phyloP scores from a whole-genome alignment of 1,140 invertebrate species.

The Aradophagus sp. region DNA sequence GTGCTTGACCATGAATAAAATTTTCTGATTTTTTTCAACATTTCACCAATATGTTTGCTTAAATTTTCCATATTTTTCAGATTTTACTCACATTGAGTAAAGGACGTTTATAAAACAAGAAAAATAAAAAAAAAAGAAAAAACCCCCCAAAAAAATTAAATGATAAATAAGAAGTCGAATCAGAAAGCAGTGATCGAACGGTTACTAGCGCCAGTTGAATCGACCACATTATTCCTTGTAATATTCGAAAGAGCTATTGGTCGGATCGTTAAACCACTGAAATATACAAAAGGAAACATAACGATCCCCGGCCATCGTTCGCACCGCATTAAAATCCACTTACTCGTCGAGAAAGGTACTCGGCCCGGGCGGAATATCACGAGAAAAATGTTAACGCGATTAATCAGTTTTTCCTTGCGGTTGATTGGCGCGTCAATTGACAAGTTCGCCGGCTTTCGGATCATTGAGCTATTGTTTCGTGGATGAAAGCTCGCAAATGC shows the following conservation, averaged over 20 bases:
- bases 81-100: too few species aligned
- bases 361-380: background rate
- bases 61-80: too few species aligned
- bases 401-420: constrained; percentile 22
- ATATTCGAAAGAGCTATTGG: constrained; percentile 44
- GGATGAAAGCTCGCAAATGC: constrained; percentile 1
- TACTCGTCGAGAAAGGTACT: constrained; percentile 19
- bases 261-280: constrained; percentile 38
- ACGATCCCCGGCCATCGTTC: constrained; percentile 12
- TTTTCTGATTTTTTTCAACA: too few species aligned
- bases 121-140: too few species aligned
- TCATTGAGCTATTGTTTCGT: constrained; percentile 16
- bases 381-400: constrained; percentile 25
- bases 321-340: constrained; percentile 29
- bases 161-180: too few species aligned
- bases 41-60: too few species aligned
- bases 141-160: too few species aligned
- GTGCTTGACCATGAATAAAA: too few species aligned
- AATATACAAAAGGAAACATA: constrained; percentile 31
- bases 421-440: too few species aligned
- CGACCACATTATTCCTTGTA: too few species aligned
- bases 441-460: too few species aligned
- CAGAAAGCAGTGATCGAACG: constrained; percentile 41
- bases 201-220: constrained; percentile 24
- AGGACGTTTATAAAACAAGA: too few species aligned